Percentiles rank a stretch among this genome's conserved stretches.
Evolutionary conservation across 2,888 invertebrate genomes (phyloP).

Genomic region (Ganaspis brasiliensis): DNA sequence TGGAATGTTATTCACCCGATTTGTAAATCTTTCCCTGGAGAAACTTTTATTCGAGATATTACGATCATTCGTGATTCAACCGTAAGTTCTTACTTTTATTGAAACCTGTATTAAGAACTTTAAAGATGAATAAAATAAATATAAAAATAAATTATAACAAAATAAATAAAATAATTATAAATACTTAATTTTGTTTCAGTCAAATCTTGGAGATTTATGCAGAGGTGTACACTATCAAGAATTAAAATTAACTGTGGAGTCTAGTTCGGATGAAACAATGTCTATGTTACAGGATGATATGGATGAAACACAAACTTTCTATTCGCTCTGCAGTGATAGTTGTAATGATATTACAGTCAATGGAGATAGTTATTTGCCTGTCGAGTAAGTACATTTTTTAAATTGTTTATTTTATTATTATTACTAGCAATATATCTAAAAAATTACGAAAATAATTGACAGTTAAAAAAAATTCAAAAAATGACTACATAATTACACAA

Average conservation of each 20-base stretch:
- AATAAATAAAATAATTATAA: too few species aligned
- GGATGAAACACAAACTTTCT: slow-evolving; percentile 76
- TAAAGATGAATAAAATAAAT: too few species aligned
- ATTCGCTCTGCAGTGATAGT: slow-evolving; percentile 75
- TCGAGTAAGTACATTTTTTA: slow-evolving; percentile 62
- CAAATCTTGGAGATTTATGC: slow-evolving; percentile 76
- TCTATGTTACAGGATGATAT: slow-evolving; percentile 75
- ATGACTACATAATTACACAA: too few species aligned
- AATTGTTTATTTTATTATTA: too few species aligned
- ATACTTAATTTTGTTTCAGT: slow-evolving; percentile 58
- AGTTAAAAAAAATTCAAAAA: too few species aligned
- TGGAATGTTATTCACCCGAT: slow-evolving; percentile 73
- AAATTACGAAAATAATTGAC: too few species aligned
- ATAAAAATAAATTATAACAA: neutral
- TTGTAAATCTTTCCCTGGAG: slow-evolving; percentile 75
- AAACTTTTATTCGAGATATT: slow-evolving; percentile 71
- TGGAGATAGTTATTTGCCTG: slow-evolving; percentile 73
- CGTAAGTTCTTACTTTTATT: slow-evolving; percentile 61
- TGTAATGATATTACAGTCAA: slow-evolving; percentile 69
- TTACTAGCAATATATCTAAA: too few species aligned
- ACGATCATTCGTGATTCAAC: slow-evolving; percentile 73
- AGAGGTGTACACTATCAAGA: slow-evolving; percentile 74
- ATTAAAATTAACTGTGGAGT: slow-evolving; percentile 76
- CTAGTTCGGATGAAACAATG: slow-evolving; percentile 74
- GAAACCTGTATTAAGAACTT: neutral